Evolutionary conservation across 2,888 invertebrate species (phyloP), one percentile per base, ranked within the genome.

Genomic region (Eumacrocentrus americanus): DNA sequence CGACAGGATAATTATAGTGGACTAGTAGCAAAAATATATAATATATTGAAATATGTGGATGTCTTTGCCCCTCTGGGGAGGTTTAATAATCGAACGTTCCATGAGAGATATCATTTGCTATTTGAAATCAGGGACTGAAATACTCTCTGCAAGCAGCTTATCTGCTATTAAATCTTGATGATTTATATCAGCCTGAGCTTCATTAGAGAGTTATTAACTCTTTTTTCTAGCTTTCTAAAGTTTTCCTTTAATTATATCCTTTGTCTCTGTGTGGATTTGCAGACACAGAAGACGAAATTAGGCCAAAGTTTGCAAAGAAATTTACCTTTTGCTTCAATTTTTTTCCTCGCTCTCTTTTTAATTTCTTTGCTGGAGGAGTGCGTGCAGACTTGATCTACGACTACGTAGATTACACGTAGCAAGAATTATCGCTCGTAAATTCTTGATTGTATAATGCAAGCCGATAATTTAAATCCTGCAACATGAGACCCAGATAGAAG

Each of bases 1-100:
- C 47, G 34, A 48, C 47, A 61, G 54, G 58, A 61, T 64, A 67
- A 67, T 67, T 65, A 60, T 58, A 62, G 61, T 60, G n/a, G n/a
- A n/a, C n/a, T n/a, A n/a, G n/a, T n/a, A n/a, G n/a, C n/a, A n/a
- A n/a, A n/a, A n/a, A n/a, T n/a, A n/a, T n/a, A n/a, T n/a, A n/a
- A n/a, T n/a, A n/a, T n/a, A n/a, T n/a, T n/a, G n/a, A n/a, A n/a
- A n/a, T n/a, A n/a, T n/a, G n/a, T n/a, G n/a, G n/a, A n/a, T n/a
- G n/a, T n/a, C n/a, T n/a, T n/a, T n/a, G n/a, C n/a, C n/a, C 25
- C 29, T 3, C n/a, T 51, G 20, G 20, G 3, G n/a, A n/a, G n/a
- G n/a, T n/a, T n/a, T 51, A 18, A 51, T 37, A 37, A 37, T 38
- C 38, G 35, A 51, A 51, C 20, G n/a, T 51, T 51, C 37, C n/a